These are phyloP conservation scores for Meta bourneti DNA, from an alignment of 2,888 invertebrate genomes.

Conservation along the genomic window DNA sequence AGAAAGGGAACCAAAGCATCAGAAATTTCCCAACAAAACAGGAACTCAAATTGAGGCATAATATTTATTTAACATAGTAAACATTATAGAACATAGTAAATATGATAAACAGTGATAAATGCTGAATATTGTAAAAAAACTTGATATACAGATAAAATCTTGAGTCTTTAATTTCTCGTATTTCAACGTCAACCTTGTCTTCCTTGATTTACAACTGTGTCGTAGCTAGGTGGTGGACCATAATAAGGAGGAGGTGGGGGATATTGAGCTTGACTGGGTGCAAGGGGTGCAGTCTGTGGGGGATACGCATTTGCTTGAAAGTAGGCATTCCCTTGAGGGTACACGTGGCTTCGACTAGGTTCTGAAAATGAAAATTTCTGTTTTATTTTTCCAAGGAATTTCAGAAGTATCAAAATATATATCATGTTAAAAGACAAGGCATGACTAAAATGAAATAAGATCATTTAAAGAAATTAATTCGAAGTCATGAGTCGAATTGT, in stretches of 20 bases:
- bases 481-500: no score
- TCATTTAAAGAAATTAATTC: background rate
- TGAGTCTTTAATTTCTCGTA: background rate
- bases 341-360: background rate
- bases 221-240: conserved; percentile 71
- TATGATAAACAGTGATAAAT: conserved; percentile 50
- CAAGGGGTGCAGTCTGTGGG: background rate
- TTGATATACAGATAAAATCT: conserved; percentile 46
- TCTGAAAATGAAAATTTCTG: background rate
- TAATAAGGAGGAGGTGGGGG: conserved; percentile 68
- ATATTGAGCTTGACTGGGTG: conserved; percentile 7
- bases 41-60: background rate
- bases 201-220: conserved; percentile 38
- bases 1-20: no score
- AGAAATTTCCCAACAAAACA: background rate
- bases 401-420: background rate
- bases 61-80: conserved; percentile 31
- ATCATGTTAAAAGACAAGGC: background rate
- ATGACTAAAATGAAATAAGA: background rate
- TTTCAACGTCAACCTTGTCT: conserved; percentile 45
- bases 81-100: conserved; percentile 12
- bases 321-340: conserved; percentile 17
- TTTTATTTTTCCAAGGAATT: background rate
- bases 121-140: conserved; percentile 31
- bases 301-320: conserved; percentile 16